Base-by-base conservation (phyloP, 2,113 vertebrate species). In the Crotalus tigris region DNA sequence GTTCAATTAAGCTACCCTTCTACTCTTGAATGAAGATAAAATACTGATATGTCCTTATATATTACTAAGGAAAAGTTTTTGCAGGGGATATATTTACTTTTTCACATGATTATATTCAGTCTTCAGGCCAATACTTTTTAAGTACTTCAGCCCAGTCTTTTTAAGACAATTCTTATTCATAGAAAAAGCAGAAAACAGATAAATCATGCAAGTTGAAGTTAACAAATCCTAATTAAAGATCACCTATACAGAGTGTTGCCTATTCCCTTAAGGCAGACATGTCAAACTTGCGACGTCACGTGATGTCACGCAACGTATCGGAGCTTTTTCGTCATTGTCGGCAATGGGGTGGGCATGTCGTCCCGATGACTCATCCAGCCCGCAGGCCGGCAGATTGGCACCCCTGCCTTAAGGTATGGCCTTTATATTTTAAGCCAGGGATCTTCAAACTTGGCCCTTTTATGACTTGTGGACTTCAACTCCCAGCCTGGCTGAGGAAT, bases 371-470 rank as follows among this genome's bases (percentile, higher is more conserved):
- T 46, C 44, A 0, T 46, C 46, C 46, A 4, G 46, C 46, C 46
- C 46, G 4, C 46, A 46, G 46, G 46, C 44, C 46, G 46, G 46
- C 46, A 46, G 46, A 5, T 46, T 46, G 46, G 5, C 46, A 46
- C 46, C 46, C 46, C 46, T 46, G 46, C 95, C 93, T 93, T 89
- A 90, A 53, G 1, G 92, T 58, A 95, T 33, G 91, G 44, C 90
- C 90, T 85, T 53, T 88, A 64, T 23, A 88, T 64, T 94, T 94
- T 93, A 94, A 87, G 46, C 46, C 5, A 49, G 46, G 46, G 46
- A 5, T 49, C 46, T 49, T 49, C 46, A 49, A 49, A 49, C 46
- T 49, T 49, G 46, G 46, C 46, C 46, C 46, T 49, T 49, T 49
- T 49, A 49, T 49, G 46, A 49, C 46, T 49, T 49, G 46, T 49